Conservation (phyloP, 2,888 invertebrate species). For the Agonum fuliginosum region DNA sequence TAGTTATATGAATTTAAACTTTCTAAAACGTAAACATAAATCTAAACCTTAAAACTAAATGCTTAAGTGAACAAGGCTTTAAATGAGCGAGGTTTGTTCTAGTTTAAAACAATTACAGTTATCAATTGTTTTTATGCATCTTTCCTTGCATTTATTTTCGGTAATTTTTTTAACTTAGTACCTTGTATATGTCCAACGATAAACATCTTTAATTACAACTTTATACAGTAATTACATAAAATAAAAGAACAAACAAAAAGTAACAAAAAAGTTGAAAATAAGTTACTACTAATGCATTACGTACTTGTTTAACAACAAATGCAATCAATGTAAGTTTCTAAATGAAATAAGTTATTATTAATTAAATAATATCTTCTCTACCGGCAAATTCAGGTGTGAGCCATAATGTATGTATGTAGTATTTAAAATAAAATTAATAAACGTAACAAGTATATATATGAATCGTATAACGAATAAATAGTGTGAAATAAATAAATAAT, state of each 20-base stretch:
- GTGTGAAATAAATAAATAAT: background rate
- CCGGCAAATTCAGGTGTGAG: conserved; percentile 12
- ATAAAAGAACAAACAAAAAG: conserved; percentile 50
- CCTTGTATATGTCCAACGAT: conserved; percentile 53
- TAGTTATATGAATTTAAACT: too few species aligned
- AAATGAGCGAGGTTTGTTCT: too few species aligned
- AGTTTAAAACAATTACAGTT: conserved; percentile 39
- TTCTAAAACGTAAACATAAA: too few species aligned
- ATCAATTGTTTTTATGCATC: conserved; percentile 43
- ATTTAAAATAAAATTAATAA: background rate
- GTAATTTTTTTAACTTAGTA: conserved; percentile 51
- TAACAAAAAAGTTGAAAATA: conserved; percentile 41
- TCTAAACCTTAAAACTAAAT: too few species aligned
- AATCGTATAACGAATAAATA: conserved; percentile 8
- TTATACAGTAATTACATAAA: conserved; percentile 55
- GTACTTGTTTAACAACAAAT: conserved; percentile 49
- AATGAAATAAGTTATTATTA: conserved; percentile 20
- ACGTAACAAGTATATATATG: conserved; percentile 25
- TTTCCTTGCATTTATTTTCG: conserved; percentile 55
- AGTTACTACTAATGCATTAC: conserved; percentile 46
- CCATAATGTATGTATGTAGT: background rate
- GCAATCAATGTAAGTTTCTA: conserved; percentile 45
- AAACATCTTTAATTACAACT: conserved; percentile 56
- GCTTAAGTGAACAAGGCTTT: too few species aligned
- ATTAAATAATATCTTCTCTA: conserved; percentile 29